Base-by-base conservation (phyloP, 64 coral and sea anemone genomes). In the Montipora capricornis region DNA sequence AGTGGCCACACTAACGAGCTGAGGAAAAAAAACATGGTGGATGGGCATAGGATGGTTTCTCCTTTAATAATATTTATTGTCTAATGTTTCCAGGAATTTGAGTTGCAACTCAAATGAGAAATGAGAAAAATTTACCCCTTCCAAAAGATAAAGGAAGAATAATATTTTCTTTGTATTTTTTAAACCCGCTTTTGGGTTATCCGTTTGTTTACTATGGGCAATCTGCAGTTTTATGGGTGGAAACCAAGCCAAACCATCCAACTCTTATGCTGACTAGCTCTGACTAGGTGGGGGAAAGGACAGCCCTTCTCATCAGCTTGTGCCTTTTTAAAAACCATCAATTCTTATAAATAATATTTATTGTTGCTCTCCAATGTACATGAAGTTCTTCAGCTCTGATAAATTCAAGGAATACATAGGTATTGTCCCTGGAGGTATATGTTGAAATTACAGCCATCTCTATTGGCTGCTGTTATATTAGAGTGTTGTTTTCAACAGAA, bases 401-500 rank as follows among this genome's bases (percentile, higher is more conserved):
- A 29, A 55, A 55, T 55, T 55, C 52, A 55, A 55, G 52, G 52
- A 55, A 7, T 5, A 55, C 52, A 55, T 2, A 55, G 52, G 9
- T 55, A 55, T 55, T 55, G 52, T 10, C 67, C 67, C 6, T 69
- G 67, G 67, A 69, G 67, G 67, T 14, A 7, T 69, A 11, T 69
- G 67, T 69, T 69, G 67, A 69, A 29, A 69, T 69, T 69, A 69
- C 67, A 69, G 12, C 67, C 12, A 69, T 69, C 6, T 69, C 12
- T 10, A 69, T 69, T 69, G 12, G 6, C 67, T 69, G 67, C 12
- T 69, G 67, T 69, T 14, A 69, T 69, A 69, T 69, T 69, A 69
- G 9, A 69, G 67, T 69, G 67, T 69, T 69, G 67, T 69, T 69
- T 69, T 14, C 67, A 69, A 69, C 67, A 69, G 67, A 69, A 69